These are phyloP conservation scores for Galemys pyrenaicus DNA, from an alignment of 2,113 vertebrate species.

Conservation along the genomic window DNA sequence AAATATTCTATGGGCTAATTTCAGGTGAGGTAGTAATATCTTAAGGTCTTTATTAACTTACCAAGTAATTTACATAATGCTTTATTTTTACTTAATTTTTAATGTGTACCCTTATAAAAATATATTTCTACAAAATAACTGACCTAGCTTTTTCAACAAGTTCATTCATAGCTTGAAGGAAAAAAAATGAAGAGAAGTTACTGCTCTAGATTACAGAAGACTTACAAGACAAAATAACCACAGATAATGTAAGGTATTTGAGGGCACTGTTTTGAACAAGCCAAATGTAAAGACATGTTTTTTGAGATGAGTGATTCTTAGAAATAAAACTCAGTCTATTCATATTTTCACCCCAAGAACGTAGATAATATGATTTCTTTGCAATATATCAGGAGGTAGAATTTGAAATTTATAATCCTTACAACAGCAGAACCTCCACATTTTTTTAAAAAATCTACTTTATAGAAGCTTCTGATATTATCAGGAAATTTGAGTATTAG, in stretches of 20 bases:
- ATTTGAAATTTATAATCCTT: not conserved
- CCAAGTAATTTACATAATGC: not conserved
- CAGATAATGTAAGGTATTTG: not conserved
- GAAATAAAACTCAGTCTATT: not conserved
- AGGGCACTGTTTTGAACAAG: not conserved
- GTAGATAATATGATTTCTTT: not conserved
- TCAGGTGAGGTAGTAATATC: not conserved
- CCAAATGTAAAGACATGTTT: not conserved
- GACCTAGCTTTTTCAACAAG: not conserved
- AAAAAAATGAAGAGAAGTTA: not conserved
- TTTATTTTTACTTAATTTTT: not conserved
- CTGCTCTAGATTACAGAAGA: not conserved
- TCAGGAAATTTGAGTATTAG: not conserved
- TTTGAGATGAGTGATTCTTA: not conserved
- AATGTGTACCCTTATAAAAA: not conserved
- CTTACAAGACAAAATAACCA: not conserved
- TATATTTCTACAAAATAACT: not conserved
- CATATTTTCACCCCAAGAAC: not conserved
- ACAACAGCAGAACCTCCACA: not conserved
- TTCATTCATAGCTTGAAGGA: not conserved
- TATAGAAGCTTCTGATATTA: not conserved
- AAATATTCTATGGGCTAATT: slow-evolving; percentile 18
- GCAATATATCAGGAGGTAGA: not conserved
- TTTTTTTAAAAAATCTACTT: not conserved
- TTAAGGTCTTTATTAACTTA: not conserved